These are phyloP conservation scores for Timema podura DNA, from an alignment of 2,888 invertebrate genomes.

Conservation along the genomic window DNA sequence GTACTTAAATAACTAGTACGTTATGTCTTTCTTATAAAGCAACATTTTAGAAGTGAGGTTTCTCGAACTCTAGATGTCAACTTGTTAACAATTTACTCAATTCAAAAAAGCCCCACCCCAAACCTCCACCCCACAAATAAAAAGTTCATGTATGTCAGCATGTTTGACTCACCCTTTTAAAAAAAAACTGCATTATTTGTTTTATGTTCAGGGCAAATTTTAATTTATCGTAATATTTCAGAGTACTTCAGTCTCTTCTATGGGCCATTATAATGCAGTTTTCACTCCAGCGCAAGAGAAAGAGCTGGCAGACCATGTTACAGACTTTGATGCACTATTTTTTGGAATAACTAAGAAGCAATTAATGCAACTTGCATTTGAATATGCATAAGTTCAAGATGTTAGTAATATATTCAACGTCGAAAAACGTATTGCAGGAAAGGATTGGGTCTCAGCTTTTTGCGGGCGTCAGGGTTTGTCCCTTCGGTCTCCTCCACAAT, in stretches of 20 bases:
- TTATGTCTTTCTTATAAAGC: no score
- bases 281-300: slow-evolving; percentile 33
- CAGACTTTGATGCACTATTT: slow-evolving; percentile 39
- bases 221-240: neutral
- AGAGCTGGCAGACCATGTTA: slow-evolving; percentile 36
- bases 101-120: no score
- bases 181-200: neutral
- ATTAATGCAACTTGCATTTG: slow-evolving; percentile 35
- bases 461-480: slow-evolving; percentile 36
- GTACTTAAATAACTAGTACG: no score
- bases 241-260: neutral
- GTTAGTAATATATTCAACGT: slow-evolving; percentile 37
- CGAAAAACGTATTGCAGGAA: slow-evolving; percentile 36
- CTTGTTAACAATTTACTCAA: no score
- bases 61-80: no score
- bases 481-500: slow-evolving; percentile 33
- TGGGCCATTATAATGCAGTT: slow-evolving; percentile 20
- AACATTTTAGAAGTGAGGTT: no score
- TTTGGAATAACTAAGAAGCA: slow-evolving; percentile 25
- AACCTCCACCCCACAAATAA: neutral
- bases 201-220: no score
- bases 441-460: slow-evolving; percentile 38
- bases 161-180: neutral
- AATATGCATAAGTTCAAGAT: slow-evolving; percentile 31
- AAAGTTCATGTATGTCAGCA: neutral